Percentiles rank a stretch among this genome's conserved stretches.
Evolutionary conservation across 1,140 invertebrate genomes (phyloP).

Genomic region (Caerostris extrusa): DNA sequence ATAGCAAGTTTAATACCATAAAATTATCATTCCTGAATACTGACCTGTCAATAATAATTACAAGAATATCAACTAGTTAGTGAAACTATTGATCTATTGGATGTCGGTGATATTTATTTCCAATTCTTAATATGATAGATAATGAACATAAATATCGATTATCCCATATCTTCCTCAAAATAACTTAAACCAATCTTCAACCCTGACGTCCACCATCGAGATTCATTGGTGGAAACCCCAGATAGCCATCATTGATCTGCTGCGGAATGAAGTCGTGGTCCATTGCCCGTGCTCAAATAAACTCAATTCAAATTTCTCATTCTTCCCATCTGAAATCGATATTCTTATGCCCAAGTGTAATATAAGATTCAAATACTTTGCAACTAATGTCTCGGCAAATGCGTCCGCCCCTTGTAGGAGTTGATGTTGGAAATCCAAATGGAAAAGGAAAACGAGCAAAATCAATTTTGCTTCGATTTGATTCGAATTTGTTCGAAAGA

Average conservation of each 20-base stretch:
- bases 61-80: too few species aligned
- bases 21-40: too few species aligned
- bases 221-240: not conserved
- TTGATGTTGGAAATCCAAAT: conserved; percentile 38
- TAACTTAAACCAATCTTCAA: not conserved
- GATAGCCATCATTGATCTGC: conserved; percentile 7
- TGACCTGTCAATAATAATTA: too few species aligned
- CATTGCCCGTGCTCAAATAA: not conserved
- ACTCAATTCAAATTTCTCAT: conserved; percentile 63
- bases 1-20: too few species aligned
- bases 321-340: conserved; percentile 42
- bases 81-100: too few species aligned
- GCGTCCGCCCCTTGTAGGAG: not conserved
- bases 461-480: conserved; percentile 17
- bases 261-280: not conserved
- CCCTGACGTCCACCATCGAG: not conserved
- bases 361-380: conserved; percentile 58
- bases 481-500: conserved; percentile 14
- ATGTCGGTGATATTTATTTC: too few species aligned
- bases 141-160: too few species aligned
- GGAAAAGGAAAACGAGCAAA: not conserved
- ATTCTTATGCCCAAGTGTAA: not conserved
- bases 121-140: too few species aligned
- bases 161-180: not conserved
- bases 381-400: conserved; percentile 33